phyloP scores from a whole-genome alignment of 2,113 vertebrate genomes.

The Plestiodon gilberti region DNA sequence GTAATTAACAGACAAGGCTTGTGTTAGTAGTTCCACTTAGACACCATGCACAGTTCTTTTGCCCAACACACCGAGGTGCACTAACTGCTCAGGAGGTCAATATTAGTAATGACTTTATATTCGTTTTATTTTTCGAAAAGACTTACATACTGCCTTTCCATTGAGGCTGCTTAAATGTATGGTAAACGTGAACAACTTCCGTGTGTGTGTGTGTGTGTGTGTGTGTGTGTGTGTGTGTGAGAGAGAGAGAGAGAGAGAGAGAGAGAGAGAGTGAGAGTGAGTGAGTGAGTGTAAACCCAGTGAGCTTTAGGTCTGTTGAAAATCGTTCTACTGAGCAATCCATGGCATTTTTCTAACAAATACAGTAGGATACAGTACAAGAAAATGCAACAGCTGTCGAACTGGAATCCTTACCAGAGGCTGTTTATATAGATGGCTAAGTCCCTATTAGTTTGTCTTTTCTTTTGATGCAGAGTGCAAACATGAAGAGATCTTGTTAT shows the following conservation, averaged over 20 bases:
- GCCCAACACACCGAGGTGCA: too few relatives aligned
- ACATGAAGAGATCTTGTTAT: background rate
- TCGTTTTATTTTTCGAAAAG: too few relatives aligned
- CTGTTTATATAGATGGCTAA: background rate
- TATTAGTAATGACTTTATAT: too few relatives aligned
- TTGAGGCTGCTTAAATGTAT: too few relatives aligned
- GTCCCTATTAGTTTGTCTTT: background rate
- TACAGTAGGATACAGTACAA: background rate
- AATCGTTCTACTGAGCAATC: background rate
- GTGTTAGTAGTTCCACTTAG: background rate
- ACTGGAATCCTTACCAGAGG: background rate
- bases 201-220: too few relatives aligned
- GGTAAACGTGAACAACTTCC: too few relatives aligned
- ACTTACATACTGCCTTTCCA: too few relatives aligned
- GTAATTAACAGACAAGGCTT: background rate
- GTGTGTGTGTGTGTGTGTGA: too few relatives aligned
- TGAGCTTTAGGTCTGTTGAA: background rate
- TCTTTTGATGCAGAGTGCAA: constrained; percentile 14
- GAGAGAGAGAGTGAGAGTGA: too few relatives aligned
- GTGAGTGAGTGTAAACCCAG: background rate
- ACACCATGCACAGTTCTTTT: background rate
- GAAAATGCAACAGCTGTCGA: constrained; percentile 9
- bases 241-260: too few relatives aligned
- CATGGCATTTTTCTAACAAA: background rate
- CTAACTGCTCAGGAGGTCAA: background rate